Base-by-base conservation (phyloP, 2,113 vertebrate species). In the Vanacampus margaritifer region DNA sequence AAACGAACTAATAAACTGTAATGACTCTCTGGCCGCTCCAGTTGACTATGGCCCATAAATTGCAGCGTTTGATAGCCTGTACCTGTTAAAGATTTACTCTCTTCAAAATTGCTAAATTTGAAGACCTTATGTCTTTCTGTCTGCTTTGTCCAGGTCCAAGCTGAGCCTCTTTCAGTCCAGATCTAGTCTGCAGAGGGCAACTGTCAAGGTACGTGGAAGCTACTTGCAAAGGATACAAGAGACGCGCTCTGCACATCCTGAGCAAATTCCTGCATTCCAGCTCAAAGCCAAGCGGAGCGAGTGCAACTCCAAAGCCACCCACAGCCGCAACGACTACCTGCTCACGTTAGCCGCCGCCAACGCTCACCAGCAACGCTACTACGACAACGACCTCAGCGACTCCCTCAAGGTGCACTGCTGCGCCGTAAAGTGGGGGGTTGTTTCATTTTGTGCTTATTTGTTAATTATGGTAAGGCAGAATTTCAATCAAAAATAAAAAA, bases 131-230 rank as follows among this genome's bases (percentile, higher is more conserved):
- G 10, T 21, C 60, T 24, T 46, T 41, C 32, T 80, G 37, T 53
- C 61, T 12, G 76, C 76, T 71, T 75, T 28, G 84, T 82, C 43
- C 88, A 99, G 97, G 92, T 99, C 97, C 69, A 99, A 96, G 90
- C 92, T 98, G 82, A 97, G 96, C 85, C 94, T 98, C 82, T 99
- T 99, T 78, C 97, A 99, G 88, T 99, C 96, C 69, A 93, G 95
- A 84, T 96, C 97, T 91, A 98, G 96, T 93, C 95, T 99, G 89
- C 97, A 99, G 92, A 97, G 98, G 84, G 97, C 96, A 26, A 99
- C 93, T 4, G 94, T 98, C n/a, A 99, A 99, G 94, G 97, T 98
- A 97, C 93, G 96, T 96, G 80, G 85, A 90, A 64, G 19, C 21
- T 50, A 24, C 5, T 17, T 5, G 32, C 0, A 54, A 50, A 24